Evolutionary conservation across 2,888 invertebrate genomes (phyloP), one percentile per base, ranked within the genome.

Genomic region (Drosophila mettleri): DNA sequence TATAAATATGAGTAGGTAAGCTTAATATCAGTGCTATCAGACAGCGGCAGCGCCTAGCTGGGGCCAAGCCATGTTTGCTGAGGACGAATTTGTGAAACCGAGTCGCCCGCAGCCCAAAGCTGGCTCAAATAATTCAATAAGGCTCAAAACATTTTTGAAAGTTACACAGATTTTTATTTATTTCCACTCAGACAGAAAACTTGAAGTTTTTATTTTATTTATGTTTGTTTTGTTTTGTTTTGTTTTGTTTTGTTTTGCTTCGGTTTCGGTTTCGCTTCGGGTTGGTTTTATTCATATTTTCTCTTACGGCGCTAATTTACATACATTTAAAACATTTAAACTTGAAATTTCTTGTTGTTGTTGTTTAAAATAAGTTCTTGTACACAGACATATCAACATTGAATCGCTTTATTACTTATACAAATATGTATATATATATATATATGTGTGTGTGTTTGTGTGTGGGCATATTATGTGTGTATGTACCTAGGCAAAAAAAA

Each of bases 321-420:
- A 69, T 60, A 58, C 39, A 66, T 66, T 62, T 70, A 70, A 70
- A 75, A 75, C 74, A 68, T 71, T 71, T 60, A 71, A 75, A 71
- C 53, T 43, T 67, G 67, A 57, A 59, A 66, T 54, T 59, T 62
- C 38, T 69, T 24, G 8, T 27, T 36, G 2, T 38, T 38, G 16
- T 65, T 34, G 12, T 54, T 66, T 63, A 33, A 67, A 71, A 67
- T 62, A 75, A 64, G 43, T 64, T 69, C 65, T 74, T 83, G 77
- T 75, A 80, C 80, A 80, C 81, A 62, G 60, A 75, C 61, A 60
- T 74, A 79, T 80, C 69, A 80, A 80, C 80, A 85, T 63, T 71
- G 45, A 78, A 78, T 78, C 43, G 43, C 39, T 61, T 41, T 74
- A 48, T 64, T 49, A 16, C 49, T 22, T 34, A 49, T 10, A 49